Evolutionary conservation across 2,888 invertebrate species (phyloP).

Genomic region (Melipona beecheii): DNA sequence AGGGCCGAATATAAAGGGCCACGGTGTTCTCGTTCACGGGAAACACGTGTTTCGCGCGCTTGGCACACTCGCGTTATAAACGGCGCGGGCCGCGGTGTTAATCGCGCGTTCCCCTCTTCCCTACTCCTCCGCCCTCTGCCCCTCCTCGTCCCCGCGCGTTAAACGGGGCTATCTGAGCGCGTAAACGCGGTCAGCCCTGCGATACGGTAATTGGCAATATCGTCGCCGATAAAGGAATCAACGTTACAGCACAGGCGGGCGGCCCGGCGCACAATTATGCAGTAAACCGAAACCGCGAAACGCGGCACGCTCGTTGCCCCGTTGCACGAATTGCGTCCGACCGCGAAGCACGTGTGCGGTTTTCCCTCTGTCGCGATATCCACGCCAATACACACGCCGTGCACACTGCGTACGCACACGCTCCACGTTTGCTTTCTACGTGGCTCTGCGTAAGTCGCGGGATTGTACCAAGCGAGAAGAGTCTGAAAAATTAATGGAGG

Average conservation of each 20-base stretch:
- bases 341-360: constrained; percentile 75
- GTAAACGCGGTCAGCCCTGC: constrained; percentile 62
- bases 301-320: constrained; percentile 66
- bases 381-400: neutral
- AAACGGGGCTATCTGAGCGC: constrained; percentile 61
- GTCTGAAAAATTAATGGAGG: too few species aligned
- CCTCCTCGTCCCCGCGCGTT: constrained; percentile 43
- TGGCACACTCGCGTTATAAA: constrained; percentile 6
- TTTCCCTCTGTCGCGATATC: constrained; percentile 65
- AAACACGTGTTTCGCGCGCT: constrained; percentile 3
- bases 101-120: constrained; percentile 58
- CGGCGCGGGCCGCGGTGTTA: constrained; percentile 46
- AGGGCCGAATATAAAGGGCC: constrained; percentile 3
- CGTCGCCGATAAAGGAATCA: constrained; percentile 78
- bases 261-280: constrained; percentile 77
- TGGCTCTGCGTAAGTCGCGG: too few species aligned
- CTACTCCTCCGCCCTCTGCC: too few species aligned
- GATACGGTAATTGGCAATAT: constrained; percentile 80
- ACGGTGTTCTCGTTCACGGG: neutral
- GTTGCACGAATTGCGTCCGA: constrained; percentile 68
- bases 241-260: constrained; percentile 66
- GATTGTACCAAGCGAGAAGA: too few species aligned
- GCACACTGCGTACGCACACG: too few species aligned
- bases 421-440: neutral
- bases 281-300: constrained; percentile 78